Conservation (phyloP, 2,888 invertebrate genomes). For the Meiosimyza decipiens region DNA sequence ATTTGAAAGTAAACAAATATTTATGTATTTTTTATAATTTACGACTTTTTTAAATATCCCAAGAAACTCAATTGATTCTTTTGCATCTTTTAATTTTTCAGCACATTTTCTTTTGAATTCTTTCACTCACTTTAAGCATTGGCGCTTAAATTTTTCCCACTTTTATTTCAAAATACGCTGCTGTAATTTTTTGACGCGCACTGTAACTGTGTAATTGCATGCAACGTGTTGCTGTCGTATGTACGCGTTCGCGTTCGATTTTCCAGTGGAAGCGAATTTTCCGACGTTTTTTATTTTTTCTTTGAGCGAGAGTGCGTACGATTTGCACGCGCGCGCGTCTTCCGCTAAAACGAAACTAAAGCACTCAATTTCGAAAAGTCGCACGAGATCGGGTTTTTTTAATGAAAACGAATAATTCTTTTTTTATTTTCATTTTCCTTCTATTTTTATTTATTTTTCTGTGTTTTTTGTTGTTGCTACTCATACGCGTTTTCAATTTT, state of each 20-base stretch:
- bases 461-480: slow-evolving; percentile 27
- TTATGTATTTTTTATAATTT: no score
- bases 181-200: slow-evolving; percentile 11
- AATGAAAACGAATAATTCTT: slow-evolving; percentile 32
- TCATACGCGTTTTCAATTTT: slow-evolving; percentile 37
- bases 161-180: neutral
- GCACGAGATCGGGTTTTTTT: slow-evolving; percentile 3
- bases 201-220: slow-evolving; percentile 1
- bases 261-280: neutral
- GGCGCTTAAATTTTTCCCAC: no score
- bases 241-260: neutral
- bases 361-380: slow-evolving; percentile 11
- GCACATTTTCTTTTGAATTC: no score
- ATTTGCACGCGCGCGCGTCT: slow-evolving; percentile 19
- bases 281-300: no score
- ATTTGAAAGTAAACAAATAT: no score
- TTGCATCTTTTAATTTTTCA: no score
- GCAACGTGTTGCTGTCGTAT: no score
- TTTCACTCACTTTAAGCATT: no score
- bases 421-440: slow-evolving; percentile 20
- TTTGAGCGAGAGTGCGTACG: neutral
- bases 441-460: slow-evolving; percentile 1
- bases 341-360: slow-evolving; percentile 24
- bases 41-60: no score
- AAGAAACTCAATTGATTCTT: no score